Conservation (phyloP, 2,113 vertebrate genomes). For the Lepidothrix coronata region DNA sequence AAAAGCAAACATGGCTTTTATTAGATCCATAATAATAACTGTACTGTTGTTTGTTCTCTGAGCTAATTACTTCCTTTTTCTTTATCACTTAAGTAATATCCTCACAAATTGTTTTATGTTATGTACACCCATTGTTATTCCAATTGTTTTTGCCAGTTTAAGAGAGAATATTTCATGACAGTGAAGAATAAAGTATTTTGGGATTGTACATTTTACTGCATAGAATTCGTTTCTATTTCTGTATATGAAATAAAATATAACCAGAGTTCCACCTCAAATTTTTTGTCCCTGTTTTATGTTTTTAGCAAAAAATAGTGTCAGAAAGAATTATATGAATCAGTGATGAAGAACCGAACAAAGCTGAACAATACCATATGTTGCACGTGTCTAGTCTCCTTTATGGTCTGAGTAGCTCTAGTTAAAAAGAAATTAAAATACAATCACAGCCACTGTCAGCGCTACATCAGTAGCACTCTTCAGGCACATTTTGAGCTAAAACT, state of each 20-base stretch:
- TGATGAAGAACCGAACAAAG: not conserved
- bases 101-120: not conserved
- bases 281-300: not conserved
- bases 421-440: not conserved
- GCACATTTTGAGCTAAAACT: not conserved
- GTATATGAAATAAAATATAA: not conserved
- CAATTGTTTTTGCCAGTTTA: not conserved
- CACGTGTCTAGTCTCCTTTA: not conserved
- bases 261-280: not conserved
- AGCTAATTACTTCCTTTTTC: not conserved
- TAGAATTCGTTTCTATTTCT: not conserved
- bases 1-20: constrained; percentile 13
- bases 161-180: constrained; percentile 28
- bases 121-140: not conserved
- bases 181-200: not conserved
- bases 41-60: not conserved
- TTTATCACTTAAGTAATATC: not conserved
- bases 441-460: not conserved
- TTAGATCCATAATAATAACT: not conserved
- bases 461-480: not conserved
- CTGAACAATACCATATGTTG: not conserved
- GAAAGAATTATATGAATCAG: not conserved
- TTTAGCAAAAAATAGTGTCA: not conserved
- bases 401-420: not conserved
- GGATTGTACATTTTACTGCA: not conserved